These are phyloP conservation scores for Phytoseiulus persimilis DNA, from an alignment of 2,888 invertebrate species.

Conservation along the genomic window DNA sequence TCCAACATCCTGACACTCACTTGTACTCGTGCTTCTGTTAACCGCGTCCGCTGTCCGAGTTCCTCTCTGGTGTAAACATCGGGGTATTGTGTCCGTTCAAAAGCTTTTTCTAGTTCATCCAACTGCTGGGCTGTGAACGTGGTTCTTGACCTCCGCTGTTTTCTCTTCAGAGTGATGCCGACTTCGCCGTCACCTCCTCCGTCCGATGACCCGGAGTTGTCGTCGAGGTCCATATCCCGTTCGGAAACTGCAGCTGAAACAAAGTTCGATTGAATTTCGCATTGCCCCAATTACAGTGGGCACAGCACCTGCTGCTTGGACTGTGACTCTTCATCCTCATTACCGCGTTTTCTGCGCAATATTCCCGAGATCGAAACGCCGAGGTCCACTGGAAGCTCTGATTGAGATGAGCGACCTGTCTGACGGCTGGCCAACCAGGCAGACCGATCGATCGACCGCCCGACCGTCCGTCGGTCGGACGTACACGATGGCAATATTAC, in stretches of 20 bases:
- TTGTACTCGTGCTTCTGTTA: slow-evolving; percentile 89
- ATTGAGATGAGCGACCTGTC: too few species aligned
- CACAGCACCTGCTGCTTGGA: too few species aligned
- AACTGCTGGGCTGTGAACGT: slow-evolving; percentile 88
- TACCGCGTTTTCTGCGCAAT: too few species aligned
- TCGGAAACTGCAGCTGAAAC: background rate
- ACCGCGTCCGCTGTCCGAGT: slow-evolving; percentile 75
- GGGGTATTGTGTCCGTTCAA: slow-evolving; percentile 86
- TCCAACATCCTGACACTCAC: slow-evolving; percentile 51
- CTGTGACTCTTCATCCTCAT: too few species aligned
- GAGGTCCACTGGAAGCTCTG: too few species aligned
- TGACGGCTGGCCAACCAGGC: too few species aligned
- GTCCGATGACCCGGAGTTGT: slow-evolving; percentile 48
- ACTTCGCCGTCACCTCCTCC: slow-evolving; percentile 70
- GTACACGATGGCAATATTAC: background rate
- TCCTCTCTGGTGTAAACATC: slow-evolving; percentile 90
- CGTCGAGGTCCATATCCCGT: slow-evolving; percentile 6
- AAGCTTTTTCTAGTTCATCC: slow-evolving; percentile 80
- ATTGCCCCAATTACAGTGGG: too few species aligned
- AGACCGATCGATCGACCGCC: too few species aligned
- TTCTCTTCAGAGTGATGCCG: slow-evolving; percentile 76
- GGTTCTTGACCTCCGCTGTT: slow-evolving; percentile 81
- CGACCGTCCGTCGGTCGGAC: too few species aligned
- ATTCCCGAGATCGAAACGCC: too few species aligned
- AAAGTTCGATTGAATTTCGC: background rate